Percentiles rank a stretch among this genome's conserved stretches.
Evolutionary conservation across 2,113 vertebrate species (phyloP).

Genomic region (Cairina moschata): DNA sequence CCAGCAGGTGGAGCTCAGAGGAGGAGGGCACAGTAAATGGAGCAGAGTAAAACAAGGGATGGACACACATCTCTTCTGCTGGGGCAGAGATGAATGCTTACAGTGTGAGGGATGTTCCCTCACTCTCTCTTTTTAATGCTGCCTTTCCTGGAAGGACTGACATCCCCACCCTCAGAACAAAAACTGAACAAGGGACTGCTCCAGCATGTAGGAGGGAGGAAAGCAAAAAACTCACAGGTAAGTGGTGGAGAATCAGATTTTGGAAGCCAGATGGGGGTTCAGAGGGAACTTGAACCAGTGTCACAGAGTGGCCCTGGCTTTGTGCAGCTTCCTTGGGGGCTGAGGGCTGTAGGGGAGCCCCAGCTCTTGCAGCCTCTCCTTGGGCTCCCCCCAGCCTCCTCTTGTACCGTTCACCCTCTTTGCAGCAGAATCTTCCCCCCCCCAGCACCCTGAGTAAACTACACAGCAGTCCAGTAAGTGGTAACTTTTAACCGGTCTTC

Average conservation of each 20-base stretch:
- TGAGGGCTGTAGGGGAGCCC: no score
- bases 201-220: neutral
- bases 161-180: accelerated
- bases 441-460: neutral
- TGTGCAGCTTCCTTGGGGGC: neutral
- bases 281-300: no score
- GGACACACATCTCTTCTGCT: no score
- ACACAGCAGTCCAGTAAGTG: neutral
- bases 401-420: neutral
- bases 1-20: neutral
- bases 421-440: neutral
- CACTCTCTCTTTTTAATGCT: neutral
- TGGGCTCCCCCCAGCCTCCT: no score
- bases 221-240: neutral
- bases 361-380: no score
- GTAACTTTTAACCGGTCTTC: neutral
- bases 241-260: accelerated
- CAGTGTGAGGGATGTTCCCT: neutral
- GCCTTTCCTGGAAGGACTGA: neutral
- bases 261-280: no score
- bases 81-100: neutral
- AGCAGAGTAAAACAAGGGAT: neutral
- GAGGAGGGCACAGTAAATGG: neutral
- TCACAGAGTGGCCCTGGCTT: neutral
- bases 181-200: neutral